Base-by-base conservation (phyloP, 2,888 invertebrate species). In the Plebejus anna region DNA sequence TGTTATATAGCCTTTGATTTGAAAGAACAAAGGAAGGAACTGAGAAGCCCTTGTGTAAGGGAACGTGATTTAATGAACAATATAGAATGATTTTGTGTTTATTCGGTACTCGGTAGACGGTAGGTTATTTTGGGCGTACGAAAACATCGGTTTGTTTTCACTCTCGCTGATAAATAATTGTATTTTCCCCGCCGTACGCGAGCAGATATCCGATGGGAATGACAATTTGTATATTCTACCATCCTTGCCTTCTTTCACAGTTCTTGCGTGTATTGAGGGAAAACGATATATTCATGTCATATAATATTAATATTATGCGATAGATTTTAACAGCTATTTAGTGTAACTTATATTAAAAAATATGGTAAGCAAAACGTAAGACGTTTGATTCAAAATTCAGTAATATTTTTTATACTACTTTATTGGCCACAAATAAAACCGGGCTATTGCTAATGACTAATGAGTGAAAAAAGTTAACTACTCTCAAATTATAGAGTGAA, bases 51-150 rank as follows among this genome's bases (percentile, higher is more conserved):
- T 32, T 13, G 66, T 66, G 32, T 32, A 36, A 66, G 32, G 32
- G 66, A 66, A 36, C 11, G 66, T 66, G 32, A 66, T 66, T 66
- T 66, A 66, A 66, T 66, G 66, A 66, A 66, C 66, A 36, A 32
- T 66, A 66, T 66, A 66, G 32, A 66, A 66, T 66, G 28, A 66
- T 66, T 66, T 66, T 6, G 66, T 66, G 5, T 66, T 66, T 66
- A 66, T 36, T 66, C 16, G 36, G 32, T 32, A 16, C 11, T 11
- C 32, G 32, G 66, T 66, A 66, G 32, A 22, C 22, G 22, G 22
- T 16, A 66, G 66, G 66, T 66, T 66, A 66, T 36, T 66, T 66
- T 66, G 32, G 66, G 66, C 32, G 36, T 66, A 36, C 66, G 66
- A 66, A 36, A 66, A 66, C 32, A 66, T 66, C 22, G 16, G 66